phyloP scores from a whole-genome alignment of 2,797 vertebrate genomes.

The Lacerta agilis region DNA sequence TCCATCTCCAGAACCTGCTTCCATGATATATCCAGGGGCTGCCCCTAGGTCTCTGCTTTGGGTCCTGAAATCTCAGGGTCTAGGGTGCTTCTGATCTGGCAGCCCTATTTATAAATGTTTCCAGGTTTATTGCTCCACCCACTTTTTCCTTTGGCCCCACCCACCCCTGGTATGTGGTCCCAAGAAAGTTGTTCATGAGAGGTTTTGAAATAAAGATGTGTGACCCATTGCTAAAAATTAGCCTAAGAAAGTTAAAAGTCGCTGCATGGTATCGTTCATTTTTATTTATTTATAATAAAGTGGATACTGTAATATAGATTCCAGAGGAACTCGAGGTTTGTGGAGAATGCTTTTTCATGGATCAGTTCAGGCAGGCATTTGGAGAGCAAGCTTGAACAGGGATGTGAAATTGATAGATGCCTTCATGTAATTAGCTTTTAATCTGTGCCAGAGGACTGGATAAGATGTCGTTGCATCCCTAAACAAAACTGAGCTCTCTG shows the following conservation, averaged over 20 bases:
- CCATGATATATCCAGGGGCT: no score
- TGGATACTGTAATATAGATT: conserved; percentile 10
- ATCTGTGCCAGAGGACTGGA: neutral
- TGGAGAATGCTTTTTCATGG: conserved; percentile 23
- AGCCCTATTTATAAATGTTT: no score
- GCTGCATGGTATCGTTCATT: neutral
- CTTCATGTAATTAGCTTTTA: neutral
- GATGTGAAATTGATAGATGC: neutral
- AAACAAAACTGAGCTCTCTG: conserved; percentile 11
- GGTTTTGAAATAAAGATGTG: neutral
- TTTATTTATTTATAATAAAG: neutral
- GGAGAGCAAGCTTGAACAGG: conserved; percentile 11
- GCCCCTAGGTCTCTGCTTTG: no score
- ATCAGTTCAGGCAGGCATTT: neutral
- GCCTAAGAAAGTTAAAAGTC: conserved; percentile 24
- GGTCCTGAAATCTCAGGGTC: no score
- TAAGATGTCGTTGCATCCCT: conserved; percentile 17
- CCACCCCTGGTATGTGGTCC: no score
- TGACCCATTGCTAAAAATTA: conserved; percentile 29
- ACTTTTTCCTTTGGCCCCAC: no score
- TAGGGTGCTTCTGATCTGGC: no score
- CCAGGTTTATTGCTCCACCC: no score
- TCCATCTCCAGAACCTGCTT: no score
- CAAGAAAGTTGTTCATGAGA: no score
- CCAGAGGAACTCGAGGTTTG: conserved; percentile 21